Evolutionary conservation across 2,113 vertebrate genomes (phyloP), one percentile per base, ranked within the genome.

Genomic region (Engraulis encrasicolus): DNA sequence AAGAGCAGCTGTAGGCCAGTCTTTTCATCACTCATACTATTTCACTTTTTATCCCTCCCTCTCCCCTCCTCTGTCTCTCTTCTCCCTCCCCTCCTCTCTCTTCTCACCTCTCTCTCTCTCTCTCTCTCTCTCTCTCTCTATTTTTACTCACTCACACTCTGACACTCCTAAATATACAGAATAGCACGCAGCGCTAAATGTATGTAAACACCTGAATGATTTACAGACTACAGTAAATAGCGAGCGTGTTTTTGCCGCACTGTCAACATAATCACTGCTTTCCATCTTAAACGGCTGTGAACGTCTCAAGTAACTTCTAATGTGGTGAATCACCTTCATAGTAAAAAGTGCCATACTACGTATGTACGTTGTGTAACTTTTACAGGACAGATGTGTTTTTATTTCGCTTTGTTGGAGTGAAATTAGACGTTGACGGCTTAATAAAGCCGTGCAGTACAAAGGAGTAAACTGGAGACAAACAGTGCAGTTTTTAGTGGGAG

Each of bases 401-500:
- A 14, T 86, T 82, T 81, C 50, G 23, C 38, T 79, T 83, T 19
- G 2, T 23, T 78, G 34, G 74, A 66, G 27, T 48, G n/a, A 48
- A 77, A 61, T 79, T 49, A 77, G 23, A 15, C 12, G 66, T n/a
- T 82, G 40, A 80, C 50, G n/a, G 23, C 50, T 81, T 84, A 80
- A 77, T 20, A 81, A 48, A 48, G 18, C 23, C 36, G 78, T 77
- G 81, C 78, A 86, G n/a, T 23, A 79, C 37, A 38, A 19, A 40
- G 81, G 82, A 77, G 84, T 34, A 23, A 79, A 79, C 36, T 80
- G 34, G n/a, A 58, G 50, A 78, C 79, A 79, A 77, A 54, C 50
- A 12, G 48, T 37, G 34, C 37, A 11, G 80, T 85, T 79, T 81
- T 71, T 31, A 38, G 49, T 87, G 12, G 78, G 50, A 78, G n/a